phyloP scores from a whole-genome alignment of 2,888 invertebrate genomes.

The Drosophila villosipedis region DNA sequence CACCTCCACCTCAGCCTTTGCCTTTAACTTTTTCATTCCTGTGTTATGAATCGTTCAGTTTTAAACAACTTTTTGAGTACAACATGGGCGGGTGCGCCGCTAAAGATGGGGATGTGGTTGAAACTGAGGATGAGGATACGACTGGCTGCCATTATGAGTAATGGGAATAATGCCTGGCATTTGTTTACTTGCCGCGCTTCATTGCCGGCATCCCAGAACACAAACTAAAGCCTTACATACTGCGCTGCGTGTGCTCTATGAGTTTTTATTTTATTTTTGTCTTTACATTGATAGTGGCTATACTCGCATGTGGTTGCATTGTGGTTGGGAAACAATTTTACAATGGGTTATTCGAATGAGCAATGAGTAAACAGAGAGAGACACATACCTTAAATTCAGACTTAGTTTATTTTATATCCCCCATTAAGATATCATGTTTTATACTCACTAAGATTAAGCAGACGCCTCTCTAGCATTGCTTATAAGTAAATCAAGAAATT shows the following conservation, averaged over 20 bases:
- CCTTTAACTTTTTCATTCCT: conserved; percentile 54
- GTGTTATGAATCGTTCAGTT: conserved; percentile 72
- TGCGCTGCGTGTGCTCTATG: conserved; percentile 52
- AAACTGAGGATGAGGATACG: conserved; percentile 11
- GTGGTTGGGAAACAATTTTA: conserved; percentile 16
- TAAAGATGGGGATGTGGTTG: conserved; percentile 5
- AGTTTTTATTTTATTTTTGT: conserved; percentile 7
- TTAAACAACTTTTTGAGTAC: conserved; percentile 57
- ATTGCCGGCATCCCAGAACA: conserved; percentile 40
- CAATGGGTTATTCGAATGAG: conserved; percentile 11
- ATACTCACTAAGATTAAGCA: not conserved
- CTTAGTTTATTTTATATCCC: not conserved
- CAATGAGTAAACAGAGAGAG: conserved; percentile 5
- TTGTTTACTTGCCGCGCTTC: conserved; percentile 76
- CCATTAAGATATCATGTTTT: not conserved
- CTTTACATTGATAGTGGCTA: not conserved
- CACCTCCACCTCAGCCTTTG: not conserved
- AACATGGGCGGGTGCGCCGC: conserved; percentile 64
- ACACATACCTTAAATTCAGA: not conserved
- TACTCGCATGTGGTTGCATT: conserved; percentile 13
- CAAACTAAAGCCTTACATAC: conserved; percentile 2
- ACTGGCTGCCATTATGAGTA: conserved; percentile 73
- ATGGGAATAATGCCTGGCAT: conserved; percentile 76
- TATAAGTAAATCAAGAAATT: not conserved
- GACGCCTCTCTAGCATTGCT: not conserved